Percentiles rank a stretch among this genome's conserved stretches.
These are phyloP conservation scores for Leptarthrus brevirostris DNA, from an alignment of 2,888 invertebrate genomes.

Conservation along the genomic window DNA sequence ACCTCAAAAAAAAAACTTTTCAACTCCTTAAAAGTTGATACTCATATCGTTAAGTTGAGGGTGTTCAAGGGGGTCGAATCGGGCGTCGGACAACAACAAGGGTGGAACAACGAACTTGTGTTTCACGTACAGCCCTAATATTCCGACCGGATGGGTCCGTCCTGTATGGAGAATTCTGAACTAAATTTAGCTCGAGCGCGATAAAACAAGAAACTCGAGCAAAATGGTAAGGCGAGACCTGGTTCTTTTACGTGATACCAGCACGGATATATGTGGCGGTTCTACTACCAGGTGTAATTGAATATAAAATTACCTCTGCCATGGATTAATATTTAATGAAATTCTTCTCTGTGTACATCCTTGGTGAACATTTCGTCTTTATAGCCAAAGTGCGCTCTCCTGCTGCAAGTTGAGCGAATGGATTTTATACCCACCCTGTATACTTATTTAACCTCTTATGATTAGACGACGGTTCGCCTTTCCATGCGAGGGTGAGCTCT, in stretches of 20 bases:
- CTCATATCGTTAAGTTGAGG: constrained; percentile 37
- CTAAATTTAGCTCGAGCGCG: constrained; percentile 24
- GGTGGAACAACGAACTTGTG: neutral
- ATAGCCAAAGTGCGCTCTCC: constrained; percentile 25
- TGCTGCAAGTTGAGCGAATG: constrained; percentile 49
- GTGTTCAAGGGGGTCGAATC: constrained; percentile 3
- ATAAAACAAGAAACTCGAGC: constrained; percentile 26
- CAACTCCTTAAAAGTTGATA: constrained; percentile 44
- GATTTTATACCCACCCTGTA: constrained; percentile 24
- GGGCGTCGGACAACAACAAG: neutral
- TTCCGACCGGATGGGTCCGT: neutral
- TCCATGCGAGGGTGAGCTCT: neutral
- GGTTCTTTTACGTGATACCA: constrained; percentile 16
- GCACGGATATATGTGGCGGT: constrained; percentile 21
- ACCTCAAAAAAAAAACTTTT: constrained; percentile 34
- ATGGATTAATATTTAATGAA: constrained; percentile 59
- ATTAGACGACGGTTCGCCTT: constrained; percentile 2
- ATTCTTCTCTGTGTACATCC: constrained; percentile 53
- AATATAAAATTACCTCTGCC: constrained; percentile 58
- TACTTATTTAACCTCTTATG: constrained; percentile 43
- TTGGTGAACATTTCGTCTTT: constrained; percentile 30
- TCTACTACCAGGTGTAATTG: constrained; percentile 57
- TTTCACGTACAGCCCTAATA: constrained; percentile 28
- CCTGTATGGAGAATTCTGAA: neutral
- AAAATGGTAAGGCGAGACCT: constrained; percentile 7